These are phyloP conservation scores for Phyllopteryx taeniolatus DNA, from an alignment of 2,113 vertebrate species.

Conservation along the genomic window DNA sequence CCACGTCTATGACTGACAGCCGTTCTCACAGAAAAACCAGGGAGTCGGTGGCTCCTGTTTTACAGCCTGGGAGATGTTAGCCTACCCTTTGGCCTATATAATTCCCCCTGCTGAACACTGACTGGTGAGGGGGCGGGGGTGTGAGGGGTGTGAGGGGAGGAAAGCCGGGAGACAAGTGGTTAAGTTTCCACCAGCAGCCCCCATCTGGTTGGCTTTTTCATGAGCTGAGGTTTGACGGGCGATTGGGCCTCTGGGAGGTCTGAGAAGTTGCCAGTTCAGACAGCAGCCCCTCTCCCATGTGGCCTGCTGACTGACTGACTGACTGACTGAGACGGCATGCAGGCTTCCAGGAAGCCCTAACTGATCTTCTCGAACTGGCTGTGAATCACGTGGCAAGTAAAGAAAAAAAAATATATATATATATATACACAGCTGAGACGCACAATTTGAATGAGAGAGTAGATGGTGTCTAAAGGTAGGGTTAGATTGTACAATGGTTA, in stretches of 20 bases:
- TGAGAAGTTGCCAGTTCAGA: constrained; percentile 55
- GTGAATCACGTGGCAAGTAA: constrained; percentile 4
- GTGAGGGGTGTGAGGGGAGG: not conserved
- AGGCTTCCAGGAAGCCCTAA: constrained; percentile 22
- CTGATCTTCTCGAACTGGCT: constrained; percentile 12
- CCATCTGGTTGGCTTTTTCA: constrained; percentile 62
- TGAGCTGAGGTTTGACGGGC: constrained; percentile 60
- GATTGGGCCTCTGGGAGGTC: constrained; percentile 54
- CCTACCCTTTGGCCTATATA: constrained; percentile 72
- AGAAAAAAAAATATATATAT: not conserved
- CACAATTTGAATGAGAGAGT: not conserved
- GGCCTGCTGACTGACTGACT: constrained; percentile 29
- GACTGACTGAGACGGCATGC: constrained; percentile 45
- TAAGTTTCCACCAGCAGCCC: constrained; percentile 67
- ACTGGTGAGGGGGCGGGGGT: not conserved
- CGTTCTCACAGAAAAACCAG: constrained; percentile 29
- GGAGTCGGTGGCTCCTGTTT: constrained; percentile 48
- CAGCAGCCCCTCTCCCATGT: constrained; percentile 38
- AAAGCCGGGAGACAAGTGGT: constrained; percentile 57
- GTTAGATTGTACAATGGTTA: too few species aligned
- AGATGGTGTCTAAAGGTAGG: too few species aligned
- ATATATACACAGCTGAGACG: constrained; percentile 4
- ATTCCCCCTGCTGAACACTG: constrained; percentile 52
- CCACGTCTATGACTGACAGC: constrained; percentile 41
- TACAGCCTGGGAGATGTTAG: constrained; percentile 56